Percentiles rank a stretch among this genome's conserved stretches.
These are phyloP conservation scores for Mormyrops attenuatus DNA, from an alignment of 2,797 vertebrate genomes.

Conservation along the genomic window DNA sequence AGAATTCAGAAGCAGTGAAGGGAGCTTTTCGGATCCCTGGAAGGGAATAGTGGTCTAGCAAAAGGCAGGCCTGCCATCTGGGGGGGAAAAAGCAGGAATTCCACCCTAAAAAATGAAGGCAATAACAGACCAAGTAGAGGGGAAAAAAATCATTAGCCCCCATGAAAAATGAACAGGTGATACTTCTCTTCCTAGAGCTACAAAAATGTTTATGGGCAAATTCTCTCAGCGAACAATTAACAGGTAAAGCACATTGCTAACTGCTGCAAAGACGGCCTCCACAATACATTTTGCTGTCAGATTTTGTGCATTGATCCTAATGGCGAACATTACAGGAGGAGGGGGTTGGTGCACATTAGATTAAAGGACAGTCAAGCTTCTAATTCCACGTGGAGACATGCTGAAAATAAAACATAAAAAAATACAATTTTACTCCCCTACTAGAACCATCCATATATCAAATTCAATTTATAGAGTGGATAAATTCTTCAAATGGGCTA, in stretches of 20 bases:
- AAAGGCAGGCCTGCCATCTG: background rate
- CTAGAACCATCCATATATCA: background rate
- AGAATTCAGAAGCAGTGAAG: background rate
- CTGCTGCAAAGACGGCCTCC: background rate
- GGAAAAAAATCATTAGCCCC: background rate
- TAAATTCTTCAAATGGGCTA: background rate
- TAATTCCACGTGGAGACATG: background rate
- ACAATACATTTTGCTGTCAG: background rate
- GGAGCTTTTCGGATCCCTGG: constrained; percentile 1
- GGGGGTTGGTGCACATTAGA: background rate
- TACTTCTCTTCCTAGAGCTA: background rate
- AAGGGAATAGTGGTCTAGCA: constrained; percentile 15
- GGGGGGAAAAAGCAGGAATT: background rate
- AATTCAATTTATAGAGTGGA: background rate
- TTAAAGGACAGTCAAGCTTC: background rate
- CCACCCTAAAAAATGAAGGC: constrained; percentile 2
- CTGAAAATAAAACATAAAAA: background rate
- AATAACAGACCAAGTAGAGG: background rate
- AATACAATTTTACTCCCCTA: background rate
- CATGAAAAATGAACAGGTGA: background rate
- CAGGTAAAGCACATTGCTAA: background rate
- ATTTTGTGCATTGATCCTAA: background rate
- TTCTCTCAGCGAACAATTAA: background rate
- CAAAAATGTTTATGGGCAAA: background rate
- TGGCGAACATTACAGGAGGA: background rate